Evolutionary conservation across 2,888 invertebrate species (phyloP), one percentile per base, ranked within the genome.

Genomic region (Pollenia amentaria): DNA sequence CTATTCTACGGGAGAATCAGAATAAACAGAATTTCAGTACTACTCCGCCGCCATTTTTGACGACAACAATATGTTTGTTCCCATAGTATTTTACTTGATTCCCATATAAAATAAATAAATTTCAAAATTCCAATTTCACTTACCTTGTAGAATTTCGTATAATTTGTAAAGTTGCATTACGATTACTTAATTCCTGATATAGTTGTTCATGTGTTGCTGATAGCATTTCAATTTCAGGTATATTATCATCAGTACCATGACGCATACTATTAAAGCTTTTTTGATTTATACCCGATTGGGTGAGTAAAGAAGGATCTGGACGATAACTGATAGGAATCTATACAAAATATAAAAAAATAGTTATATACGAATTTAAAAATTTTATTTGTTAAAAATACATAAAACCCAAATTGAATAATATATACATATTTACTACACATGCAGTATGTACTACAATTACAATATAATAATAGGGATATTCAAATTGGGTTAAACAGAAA

Each of bases 131-230:
- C 18, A 12, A 44, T 38, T 55, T 16, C 11, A 65, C 88, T 84
- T 80, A 93, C 93, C 92, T 91, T 57, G 92, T 93, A 73, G 93
- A 92, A 82, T 91, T 91, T 4, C 93, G 89, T 75, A 93, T 90
- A 79, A 93, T 82, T 75, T 93, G 92, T 48, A 93, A 89, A 53
- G 92, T 92, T 14, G 93, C 92, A 90, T 93, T 92, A 11, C 93
- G 92, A 89, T 93, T 93, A 84, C 91, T 92, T 65, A 93, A 88
- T 88, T 93, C 93, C 88, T 93, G 92, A 76, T 92, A 92, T 18
- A 93, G 91, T 87, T 92, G 91, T 81, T 93, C 93, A 88, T 93
- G 93, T 44, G 92, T 92, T 64, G 91, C 89, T 9, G 92, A 90
- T 64, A 93, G 88, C 89, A 92, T 90, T 88, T 93, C 92, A 53